Evolutionary conservation across 92 coral and sea anemone species (phyloP).

Genomic region (Virgularia gustaviana): DNA sequence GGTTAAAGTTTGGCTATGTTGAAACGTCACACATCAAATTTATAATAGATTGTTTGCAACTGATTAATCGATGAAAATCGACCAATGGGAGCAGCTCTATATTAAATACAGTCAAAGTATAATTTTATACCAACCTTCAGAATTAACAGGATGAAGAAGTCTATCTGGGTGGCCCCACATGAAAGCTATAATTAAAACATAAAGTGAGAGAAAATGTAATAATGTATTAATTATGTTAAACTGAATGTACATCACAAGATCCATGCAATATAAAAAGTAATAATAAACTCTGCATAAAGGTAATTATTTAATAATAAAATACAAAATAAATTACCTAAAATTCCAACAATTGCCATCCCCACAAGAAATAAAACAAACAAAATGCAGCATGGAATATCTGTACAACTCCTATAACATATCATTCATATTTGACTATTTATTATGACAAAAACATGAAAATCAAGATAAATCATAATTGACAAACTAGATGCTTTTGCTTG

Average conservation of each 20-base stretch:
- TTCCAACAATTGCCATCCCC: slow-evolving; percentile 86
- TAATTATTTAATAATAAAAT: no score
- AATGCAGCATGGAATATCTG: slow-evolving; percentile 90
- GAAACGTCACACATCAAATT: no score
- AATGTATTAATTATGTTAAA: not conserved
- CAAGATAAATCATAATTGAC: no score
- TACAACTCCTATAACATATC: slow-evolving; percentile 85
- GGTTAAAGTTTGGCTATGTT: no score
- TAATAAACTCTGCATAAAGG: no score
- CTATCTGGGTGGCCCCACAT: slow-evolving; percentile 87
- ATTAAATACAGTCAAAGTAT: no score
- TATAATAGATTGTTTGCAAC: no score
- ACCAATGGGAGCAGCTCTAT: no score
- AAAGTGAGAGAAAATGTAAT: not conserved
- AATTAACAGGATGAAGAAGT: slow-evolving; percentile 91
- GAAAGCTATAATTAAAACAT: slow-evolving; percentile 58
- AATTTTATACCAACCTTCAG: slow-evolving; percentile 83
- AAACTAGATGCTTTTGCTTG: no score
- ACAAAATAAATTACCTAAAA: slow-evolving; percentile 58
- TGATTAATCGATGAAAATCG: no score
- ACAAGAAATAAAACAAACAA: slow-evolving; percentile 78
- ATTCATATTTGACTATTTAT: not conserved
- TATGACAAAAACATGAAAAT: not conserved
- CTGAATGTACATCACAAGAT: not conserved
- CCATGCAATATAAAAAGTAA: no score